Percentiles rank a stretch among this genome's conserved stretches.
Conservation (phyloP, 2,888 invertebrate species). For the Cancer borealis region DNA sequence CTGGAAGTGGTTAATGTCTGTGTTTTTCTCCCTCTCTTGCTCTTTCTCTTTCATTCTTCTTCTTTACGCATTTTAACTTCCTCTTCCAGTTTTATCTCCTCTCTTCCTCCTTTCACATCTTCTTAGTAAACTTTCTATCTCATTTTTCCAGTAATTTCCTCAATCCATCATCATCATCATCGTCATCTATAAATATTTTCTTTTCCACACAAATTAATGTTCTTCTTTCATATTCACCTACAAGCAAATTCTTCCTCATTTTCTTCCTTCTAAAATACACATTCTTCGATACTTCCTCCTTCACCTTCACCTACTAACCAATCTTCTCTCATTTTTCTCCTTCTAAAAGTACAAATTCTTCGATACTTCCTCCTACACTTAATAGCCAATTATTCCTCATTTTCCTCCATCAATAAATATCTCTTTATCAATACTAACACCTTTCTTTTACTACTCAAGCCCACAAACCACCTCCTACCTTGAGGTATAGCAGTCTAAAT, state of each 20-base stretch:
- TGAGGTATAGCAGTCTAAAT: neutral
- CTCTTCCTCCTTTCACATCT: no score
- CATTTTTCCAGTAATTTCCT: no score
- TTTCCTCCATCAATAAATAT: neutral
- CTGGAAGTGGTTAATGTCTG: no score
- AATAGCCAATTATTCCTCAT: neutral
- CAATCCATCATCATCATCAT: neutral
- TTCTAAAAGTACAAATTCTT: neutral
- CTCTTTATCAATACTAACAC: no score
- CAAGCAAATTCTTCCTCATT: no score
- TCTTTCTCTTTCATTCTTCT: constrained; percentile 1
- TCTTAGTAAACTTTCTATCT: no score
- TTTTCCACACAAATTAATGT: neutral
- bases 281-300: no score
- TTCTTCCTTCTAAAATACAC: no score
- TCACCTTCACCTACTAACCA: neutral
- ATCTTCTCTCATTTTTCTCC: neutral
- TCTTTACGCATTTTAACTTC: neutral
- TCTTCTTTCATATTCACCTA: neutral
- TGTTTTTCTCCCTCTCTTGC: neutral
- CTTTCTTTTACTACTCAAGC: neutral
- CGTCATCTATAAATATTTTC: no score
- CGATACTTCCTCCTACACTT: no score
- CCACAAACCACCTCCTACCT: neutral
- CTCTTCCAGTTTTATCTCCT: neutral